phyloP scores from a whole-genome alignment of 2,888 invertebrate species.

The Copidosoma aretas region DNA sequence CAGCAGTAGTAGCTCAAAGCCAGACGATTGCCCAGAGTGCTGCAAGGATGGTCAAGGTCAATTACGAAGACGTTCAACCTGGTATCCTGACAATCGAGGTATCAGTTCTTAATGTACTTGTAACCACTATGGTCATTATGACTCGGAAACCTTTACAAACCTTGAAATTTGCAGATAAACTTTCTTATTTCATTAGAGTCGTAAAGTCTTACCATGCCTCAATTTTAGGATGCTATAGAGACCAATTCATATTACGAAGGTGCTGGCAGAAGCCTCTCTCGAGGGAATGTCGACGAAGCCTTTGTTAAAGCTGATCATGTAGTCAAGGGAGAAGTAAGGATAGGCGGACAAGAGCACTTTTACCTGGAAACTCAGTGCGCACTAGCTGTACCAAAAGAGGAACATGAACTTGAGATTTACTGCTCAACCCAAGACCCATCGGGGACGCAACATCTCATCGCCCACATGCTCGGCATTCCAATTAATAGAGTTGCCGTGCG shows the following conservation, averaged over 20 bases:
- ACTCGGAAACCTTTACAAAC: not conserved
- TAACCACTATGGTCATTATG: not conserved
- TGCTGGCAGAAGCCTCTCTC: conserved; percentile 66
- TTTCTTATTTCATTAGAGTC: not conserved
- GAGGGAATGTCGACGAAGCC: conserved; percentile 72
- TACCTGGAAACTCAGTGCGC: conserved; percentile 86
- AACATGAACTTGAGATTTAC: conserved; percentile 82
- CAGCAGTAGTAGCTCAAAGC: conserved; percentile 76
- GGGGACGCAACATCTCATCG: conserved; percentile 73
- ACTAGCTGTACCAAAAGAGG: conserved; percentile 73
- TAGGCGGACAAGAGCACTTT: conserved; percentile 95
- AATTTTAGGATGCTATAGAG: conserved; percentile 73
- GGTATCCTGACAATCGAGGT: conserved; percentile 82
- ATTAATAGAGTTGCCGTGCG: conserved; percentile 75
- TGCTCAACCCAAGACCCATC: conserved; percentile 82
- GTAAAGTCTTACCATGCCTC: too few species aligned
- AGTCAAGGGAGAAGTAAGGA: conserved; percentile 76
- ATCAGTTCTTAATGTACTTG: conserved; percentile 14
- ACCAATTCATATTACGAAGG: conserved; percentile 72
- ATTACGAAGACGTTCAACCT: conserved; percentile 79
- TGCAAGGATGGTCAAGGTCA: conserved; percentile 76
- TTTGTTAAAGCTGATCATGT: conserved; percentile 73
- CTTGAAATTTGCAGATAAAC: too few species aligned
- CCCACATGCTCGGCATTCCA: conserved; percentile 74
- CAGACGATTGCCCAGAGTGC: conserved; percentile 83